A percentile compares a stretch with the other conserved stretches of the same genome.
Evolutionary conservation across 2,113 vertebrate genomes (phyloP).

Genomic region (Carollia perspicillata): DNA sequence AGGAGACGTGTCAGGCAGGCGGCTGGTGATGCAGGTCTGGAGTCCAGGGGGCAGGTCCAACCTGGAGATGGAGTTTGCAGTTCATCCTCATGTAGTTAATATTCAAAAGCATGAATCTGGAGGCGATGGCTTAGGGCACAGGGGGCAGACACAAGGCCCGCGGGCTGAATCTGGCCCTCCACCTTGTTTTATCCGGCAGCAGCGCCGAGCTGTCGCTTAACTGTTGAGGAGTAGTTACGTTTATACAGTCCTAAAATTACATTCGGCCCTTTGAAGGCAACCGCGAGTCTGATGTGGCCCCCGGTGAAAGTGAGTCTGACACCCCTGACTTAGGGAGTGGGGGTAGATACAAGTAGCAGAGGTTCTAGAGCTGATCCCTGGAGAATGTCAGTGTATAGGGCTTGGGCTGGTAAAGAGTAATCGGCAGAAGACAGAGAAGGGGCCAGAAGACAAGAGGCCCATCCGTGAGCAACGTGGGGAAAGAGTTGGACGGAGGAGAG

Average conservation of each 20-base stretch:
- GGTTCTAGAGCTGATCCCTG: background rate
- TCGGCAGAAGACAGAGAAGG: background rate
- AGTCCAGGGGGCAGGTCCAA: background rate
- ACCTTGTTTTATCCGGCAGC: no score
- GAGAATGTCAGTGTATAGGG: rapidly evolving
- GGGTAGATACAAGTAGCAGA: background rate
- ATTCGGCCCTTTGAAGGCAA: no score
- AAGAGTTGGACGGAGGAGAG: background rate
- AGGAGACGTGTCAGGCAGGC: background rate
- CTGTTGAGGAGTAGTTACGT: no score
- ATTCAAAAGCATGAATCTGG: background rate
- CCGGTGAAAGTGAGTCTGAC: no score
- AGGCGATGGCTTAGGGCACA: background rate
- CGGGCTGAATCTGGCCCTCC: no score
- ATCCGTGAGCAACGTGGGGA: background rate
- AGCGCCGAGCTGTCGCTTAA: no score
- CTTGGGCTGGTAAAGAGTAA: background rate
- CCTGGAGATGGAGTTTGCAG: background rate
- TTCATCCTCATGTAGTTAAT: background rate
- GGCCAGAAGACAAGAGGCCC: background rate
- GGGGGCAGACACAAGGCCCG: no score
- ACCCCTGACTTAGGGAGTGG: background rate
- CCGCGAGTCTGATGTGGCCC: no score
- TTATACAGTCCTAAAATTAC: no score
- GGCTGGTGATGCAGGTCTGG: background rate